Evolutionary conservation across 2,888 invertebrate species (phyloP).

Genomic region (Aproaerema taeniolella): DNA sequence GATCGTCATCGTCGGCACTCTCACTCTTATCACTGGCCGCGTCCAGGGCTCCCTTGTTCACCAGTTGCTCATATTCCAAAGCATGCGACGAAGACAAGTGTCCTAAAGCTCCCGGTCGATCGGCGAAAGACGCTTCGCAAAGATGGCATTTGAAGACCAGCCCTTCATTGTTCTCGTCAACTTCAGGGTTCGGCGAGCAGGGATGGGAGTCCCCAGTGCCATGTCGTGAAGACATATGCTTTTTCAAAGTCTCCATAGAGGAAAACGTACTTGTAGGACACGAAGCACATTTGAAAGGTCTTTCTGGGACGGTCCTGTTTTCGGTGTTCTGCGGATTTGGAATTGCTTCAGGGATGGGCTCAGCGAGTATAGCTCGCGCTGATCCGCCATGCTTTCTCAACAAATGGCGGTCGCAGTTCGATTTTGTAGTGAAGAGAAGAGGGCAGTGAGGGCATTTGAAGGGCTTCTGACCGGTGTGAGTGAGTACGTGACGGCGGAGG

Average conservation of each 20-base stretch:
- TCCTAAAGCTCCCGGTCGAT: constrained; percentile 86
- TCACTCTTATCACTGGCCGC: constrained; percentile 80
- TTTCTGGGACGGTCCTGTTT: constrained; percentile 83
- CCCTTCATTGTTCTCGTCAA: constrained; percentile 66
- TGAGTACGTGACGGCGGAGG: constrained; percentile 93
- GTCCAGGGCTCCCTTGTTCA: constrained; percentile 85
- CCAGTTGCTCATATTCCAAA: constrained; percentile 87
- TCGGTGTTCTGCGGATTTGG: constrained; percentile 47
- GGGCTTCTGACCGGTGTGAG: constrained; percentile 97
- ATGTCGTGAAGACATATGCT: constrained; percentile 86
- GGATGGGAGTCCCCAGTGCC: constrained; percentile 65
- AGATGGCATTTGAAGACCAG: constrained; percentile 94
- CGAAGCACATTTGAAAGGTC: constrained; percentile 87
- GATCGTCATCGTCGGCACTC: constrained; percentile 80
- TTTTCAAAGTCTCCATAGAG: constrained; percentile 86
- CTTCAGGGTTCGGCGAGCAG: constrained; percentile 54
- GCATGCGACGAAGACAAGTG: constrained; percentile 88
- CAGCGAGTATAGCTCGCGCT: constrained; percentile 60
- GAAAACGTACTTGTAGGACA: constrained; percentile 91
- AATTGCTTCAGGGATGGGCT: constrained; percentile 50
- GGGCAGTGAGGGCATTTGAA: constrained; percentile 97
- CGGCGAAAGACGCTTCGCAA: constrained; percentile 91
- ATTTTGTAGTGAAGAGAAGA: constrained; percentile 96
- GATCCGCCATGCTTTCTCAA: constrained; percentile 86
- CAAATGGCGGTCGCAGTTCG: constrained; percentile 97